These are phyloP conservation scores for Caenorhabditis wallacei DNA, from an alignment of 2,888 invertebrate species.

Conservation along the genomic window DNA sequence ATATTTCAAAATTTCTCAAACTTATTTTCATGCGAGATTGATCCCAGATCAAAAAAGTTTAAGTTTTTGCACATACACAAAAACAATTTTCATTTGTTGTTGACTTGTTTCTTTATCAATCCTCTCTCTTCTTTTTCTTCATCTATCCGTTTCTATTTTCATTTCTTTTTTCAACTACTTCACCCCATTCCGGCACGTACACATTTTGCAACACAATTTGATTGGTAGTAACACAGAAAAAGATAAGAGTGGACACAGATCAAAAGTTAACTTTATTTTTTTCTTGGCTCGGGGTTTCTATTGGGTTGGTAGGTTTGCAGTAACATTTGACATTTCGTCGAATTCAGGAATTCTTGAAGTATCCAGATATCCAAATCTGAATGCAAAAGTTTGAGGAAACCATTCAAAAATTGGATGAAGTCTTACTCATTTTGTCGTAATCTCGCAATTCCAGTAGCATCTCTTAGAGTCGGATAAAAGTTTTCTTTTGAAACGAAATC, in stretches of 20 bases:
- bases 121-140: background rate
- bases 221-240: conserved; percentile 14
- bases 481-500: conserved; percentile 79
- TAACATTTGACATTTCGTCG: conserved; percentile 38
- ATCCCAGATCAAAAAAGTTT: conserved; percentile 24
- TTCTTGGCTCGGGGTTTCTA: conserved; percentile 1
- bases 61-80: background rate
- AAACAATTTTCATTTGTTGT: conserved; percentile 11
- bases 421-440: conserved; percentile 68
- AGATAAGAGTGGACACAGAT: conserved; percentile 9
- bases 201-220: conserved; percentile 41
- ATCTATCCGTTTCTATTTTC: conserved; percentile 30
- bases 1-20: too few species aligned
- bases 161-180: conserved; percentile 10
- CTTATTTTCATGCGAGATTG: background rate
- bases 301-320: conserved; percentile 35
- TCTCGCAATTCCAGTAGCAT: conserved; percentile 81
- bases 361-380: conserved; percentile 53
- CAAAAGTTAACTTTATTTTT: conserved; percentile 45
- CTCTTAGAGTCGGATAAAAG: conserved; percentile 82
- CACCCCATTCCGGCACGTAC: conserved; percentile 13
- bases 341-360: conserved; percentile 47
- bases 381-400: background rate
- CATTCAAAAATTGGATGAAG: background rate
- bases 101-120: conserved; percentile 6